Conservation (phyloP, 2,797 vertebrate genomes). For the Delichon dasypus region DNA sequence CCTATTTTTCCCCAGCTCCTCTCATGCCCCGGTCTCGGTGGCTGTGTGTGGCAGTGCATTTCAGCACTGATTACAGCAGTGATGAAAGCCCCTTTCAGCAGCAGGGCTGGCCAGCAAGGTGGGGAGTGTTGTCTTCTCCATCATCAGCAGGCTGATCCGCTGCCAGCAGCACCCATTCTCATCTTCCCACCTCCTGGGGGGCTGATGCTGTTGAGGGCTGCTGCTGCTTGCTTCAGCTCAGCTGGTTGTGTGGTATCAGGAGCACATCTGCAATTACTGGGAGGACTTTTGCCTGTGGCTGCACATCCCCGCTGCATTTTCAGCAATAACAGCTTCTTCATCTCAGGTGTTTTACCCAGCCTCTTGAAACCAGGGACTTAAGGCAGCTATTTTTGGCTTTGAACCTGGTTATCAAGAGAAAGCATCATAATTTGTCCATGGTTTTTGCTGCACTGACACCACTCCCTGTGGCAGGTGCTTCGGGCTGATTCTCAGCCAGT, state of each 20-base stretch:
- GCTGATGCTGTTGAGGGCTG: background rate
- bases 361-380: background rate
- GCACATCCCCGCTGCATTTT: background rate
- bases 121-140: background rate
- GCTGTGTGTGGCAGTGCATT: background rate
- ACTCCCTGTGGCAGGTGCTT: background rate
- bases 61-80: background rate
- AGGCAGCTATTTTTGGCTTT: background rate
- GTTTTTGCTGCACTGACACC: background rate
- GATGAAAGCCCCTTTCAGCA: background rate
- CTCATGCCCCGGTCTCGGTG: accelerated
- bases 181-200: background rate
- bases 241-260: background rate
- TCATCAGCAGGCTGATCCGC: accelerated
- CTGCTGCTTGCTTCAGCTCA: background rate
- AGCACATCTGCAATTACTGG: background rate
- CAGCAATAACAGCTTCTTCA: background rate
- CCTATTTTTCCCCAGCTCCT: background rate
- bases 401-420: background rate
- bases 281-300: background rate
- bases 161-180: background rate
- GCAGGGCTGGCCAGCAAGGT: accelerated
- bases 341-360: background rate
- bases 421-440: background rate
- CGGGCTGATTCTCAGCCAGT: accelerated